Evolutionary conservation across 2,888 invertebrate species (phyloP), one percentile per base, ranked within the genome.

Genomic region (Spilosoma lubricipeda): DNA sequence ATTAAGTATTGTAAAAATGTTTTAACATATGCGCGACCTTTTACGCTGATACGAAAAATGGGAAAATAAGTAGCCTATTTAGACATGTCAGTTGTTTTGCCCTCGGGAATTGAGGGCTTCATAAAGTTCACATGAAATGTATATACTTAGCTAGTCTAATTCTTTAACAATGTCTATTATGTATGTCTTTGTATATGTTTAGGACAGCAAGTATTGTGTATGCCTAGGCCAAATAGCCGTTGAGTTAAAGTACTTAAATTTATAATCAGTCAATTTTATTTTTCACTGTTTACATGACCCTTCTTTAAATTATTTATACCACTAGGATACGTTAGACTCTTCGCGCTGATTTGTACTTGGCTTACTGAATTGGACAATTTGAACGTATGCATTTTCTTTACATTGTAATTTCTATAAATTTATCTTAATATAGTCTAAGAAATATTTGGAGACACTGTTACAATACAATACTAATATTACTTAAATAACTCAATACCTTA

Each of bases 51-150:
- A 30, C 18, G 63, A 63, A 18, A 30, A 30, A 63, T 18, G 30
- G 30, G 63, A 30, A 18, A 15, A 5, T 15, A 59, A 63, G 30
- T 63, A 18, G 30, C 63, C 27, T 8, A 30, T 63, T 30, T 30
- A 63, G 63, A 8, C 63, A 30, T 30, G 63, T 30, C 63, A 18
- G 63, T 18, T 30, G 30, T 63, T 63, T 63, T 30, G 18, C 63
- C 63, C 30, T 18, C 30, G 63, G 63, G 63, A 18, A 30, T 7
- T 30, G 30, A 30, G 63, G 63, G 63, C 18, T 63, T 63, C 15
- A 18, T 30, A 63, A 63, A 63, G 63, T 63, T 63, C 63, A 63
- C 63, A 63, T 30, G 30, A 63, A 63, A 30, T 59, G 30, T 63
- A 27, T 59, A 59, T 59, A 27, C 27, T 59, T 27, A 59, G 27